Percentiles rank a stretch among this genome's conserved stretches.
These are phyloP conservation scores for Neosilurus mollespiculum DNA, from an alignment of 2,797 vertebrate species.

Conservation along the genomic window DNA sequence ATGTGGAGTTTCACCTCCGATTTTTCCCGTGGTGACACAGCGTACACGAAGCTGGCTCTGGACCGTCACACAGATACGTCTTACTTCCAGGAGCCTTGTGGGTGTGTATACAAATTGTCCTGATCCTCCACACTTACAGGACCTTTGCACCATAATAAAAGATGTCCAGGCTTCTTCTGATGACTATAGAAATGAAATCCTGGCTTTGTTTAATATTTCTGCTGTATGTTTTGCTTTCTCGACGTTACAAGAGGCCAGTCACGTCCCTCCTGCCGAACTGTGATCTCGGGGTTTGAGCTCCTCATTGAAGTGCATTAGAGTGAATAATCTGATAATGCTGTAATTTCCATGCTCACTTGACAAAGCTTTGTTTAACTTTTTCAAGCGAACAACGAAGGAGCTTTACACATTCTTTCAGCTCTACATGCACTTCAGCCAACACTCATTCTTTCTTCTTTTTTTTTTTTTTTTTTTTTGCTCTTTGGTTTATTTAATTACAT, in stretches of 20 bases:
- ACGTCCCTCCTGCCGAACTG: conserved; percentile 10
- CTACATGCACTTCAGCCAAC: not conserved
- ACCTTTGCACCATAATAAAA: not conserved
- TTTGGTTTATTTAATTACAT: not conserved
- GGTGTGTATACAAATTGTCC: conserved; percentile 65
- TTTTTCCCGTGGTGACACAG: conserved; percentile 86
- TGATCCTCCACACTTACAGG: not conserved
- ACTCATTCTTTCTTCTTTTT: too few relatives aligned
- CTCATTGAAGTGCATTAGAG: not conserved
- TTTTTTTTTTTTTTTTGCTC: not conserved
- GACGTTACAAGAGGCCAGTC: not conserved
- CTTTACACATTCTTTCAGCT: not conserved
- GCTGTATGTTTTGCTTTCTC: not conserved
- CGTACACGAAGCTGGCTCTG: conserved; percentile 88
- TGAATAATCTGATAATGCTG: not conserved
- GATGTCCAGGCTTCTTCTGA: not conserved
- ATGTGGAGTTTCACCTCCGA: conserved; percentile 94
- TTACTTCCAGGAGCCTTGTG: conserved; percentile 93
- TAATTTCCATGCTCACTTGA: not conserved
- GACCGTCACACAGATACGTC: conserved; percentile 90
- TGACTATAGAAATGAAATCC: not conserved
- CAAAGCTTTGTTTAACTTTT: too few relatives aligned
- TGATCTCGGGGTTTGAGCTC: not conserved
- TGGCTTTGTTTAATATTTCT: conserved; percentile 7
- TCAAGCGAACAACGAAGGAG: not conserved